A percentile compares a stretch with the other conserved stretches of the same genome.
phyloP scores from a whole-genome alignment of 2,113 vertebrate species.

The Rhinogobius similis region DNA sequence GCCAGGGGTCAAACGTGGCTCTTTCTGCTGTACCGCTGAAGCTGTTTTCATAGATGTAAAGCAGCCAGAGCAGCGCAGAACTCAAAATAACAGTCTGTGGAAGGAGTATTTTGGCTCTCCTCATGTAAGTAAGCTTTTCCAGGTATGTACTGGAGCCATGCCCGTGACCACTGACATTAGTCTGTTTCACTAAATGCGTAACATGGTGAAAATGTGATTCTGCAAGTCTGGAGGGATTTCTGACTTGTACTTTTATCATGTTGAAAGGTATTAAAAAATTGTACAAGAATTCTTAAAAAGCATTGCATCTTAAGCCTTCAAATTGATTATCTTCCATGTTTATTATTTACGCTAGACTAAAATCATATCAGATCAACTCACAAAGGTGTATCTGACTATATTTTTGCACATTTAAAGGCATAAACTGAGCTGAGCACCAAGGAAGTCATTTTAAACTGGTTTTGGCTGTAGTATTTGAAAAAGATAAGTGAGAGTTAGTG shows the following conservation, averaged over 20 bases:
- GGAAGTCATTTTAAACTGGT: too few species aligned
- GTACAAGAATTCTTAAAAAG: too few species aligned
- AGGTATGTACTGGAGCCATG: neutral
- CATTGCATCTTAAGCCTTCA: too few species aligned
- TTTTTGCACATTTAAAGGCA: too few species aligned
- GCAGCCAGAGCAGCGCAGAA: neutral
- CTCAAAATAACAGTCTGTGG: conserved; percentile 10
- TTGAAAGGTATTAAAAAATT: neutral
- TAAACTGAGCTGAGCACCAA: too few species aligned
- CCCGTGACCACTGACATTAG: neutral
- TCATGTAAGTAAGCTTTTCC: conserved; percentile 5
- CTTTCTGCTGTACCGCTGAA: neutral
- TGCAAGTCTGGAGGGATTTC: neutral
- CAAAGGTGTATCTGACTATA: too few species aligned
- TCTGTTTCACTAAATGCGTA: neutral
- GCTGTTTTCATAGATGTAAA: neutral
- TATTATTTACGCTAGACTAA: too few species aligned
- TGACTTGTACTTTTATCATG: neutral
- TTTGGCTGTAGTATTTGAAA: too few species aligned
- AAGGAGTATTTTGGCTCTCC: neutral
- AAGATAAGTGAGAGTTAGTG: too few species aligned
- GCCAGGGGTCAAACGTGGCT: conserved; percentile 9
- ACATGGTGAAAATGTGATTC: neutral
- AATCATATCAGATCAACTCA: neutral
- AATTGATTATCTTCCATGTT: too few species aligned